Evolutionary conservation across 2,797 vertebrate species (phyloP), one percentile per base, ranked within the genome.

Genomic region (Hydrocynus forskahlii): DNA sequence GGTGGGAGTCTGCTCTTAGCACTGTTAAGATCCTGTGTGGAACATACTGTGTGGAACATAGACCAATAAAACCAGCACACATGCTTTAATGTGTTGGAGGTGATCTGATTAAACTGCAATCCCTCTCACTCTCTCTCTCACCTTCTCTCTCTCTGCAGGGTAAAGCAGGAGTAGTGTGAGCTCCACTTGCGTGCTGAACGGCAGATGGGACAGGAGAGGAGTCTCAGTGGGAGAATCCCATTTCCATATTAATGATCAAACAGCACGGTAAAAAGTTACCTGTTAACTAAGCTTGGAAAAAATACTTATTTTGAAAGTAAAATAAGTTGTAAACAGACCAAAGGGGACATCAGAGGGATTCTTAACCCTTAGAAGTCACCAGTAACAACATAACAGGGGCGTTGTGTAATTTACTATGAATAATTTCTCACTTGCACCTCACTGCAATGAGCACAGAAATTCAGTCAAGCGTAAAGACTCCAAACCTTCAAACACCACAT

Each of bases 241-340:
- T 81, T 76, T 62, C 43, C 54, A 76, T 69, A 52, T 48, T 69
- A 76, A 81, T 76, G 79, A 60, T 50, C 16, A 75, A 75, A 62
- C 40, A 9, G 59, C 5, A 50, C 1, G 35, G 66, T 60, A 57
- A 38, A 55, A 43, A 66, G 57, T 6, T 23, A 55, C 4, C 38
- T 38, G 62, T 38, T 17, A 64, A 64, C 35, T 14, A 35, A 35
- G n/a, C 5, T 14, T 13, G 4, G 13, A 69, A 69, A 23, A 14
- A 40, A 64, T 35, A 35, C 0, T 5, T 7, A 13, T 16, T 16
- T 4, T 50, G 0, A 23, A 23, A 13, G n/a, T 52, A 45, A 45
- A 68, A 60, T 60, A 25, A 23, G 21, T 13, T 69, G 67, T 14
- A 70, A 70, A 70, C n/a, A 70, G 48, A 70, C 8, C 0, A 63